A percentile compares a stretch with the other conserved stretches of the same genome.
Conservation (phyloP, 2,888 invertebrate genomes). For the Yponomeuta cagnagella region DNA sequence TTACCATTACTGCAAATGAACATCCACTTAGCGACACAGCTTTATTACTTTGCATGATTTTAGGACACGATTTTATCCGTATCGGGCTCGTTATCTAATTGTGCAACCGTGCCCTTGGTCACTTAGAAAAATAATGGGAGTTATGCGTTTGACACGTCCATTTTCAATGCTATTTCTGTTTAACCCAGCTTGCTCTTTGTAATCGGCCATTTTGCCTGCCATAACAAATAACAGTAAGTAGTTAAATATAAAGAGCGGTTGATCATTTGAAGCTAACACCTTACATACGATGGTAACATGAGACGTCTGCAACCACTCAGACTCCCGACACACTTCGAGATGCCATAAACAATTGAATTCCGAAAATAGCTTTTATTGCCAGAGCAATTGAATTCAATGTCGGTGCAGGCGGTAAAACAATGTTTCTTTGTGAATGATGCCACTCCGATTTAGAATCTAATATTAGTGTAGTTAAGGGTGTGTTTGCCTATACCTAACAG, state of each 20-base stretch:
- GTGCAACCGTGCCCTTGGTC: not conserved
- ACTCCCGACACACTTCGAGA: constrained; percentile 50
- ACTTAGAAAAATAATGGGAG: not conserved
- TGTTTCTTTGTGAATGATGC: constrained; percentile 39
- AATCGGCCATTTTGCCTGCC: constrained; percentile 10
- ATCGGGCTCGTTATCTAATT: not conserved
- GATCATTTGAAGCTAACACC: constrained; percentile 49
- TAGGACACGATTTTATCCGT: not conserved
- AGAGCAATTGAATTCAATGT: constrained; percentile 65
- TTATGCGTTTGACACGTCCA: not conserved
- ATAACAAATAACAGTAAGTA: constrained; percentile 18
- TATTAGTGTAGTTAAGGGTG: constrained; percentile 33
- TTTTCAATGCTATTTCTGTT: constrained; percentile 4
- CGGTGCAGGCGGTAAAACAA: constrained; percentile 43
- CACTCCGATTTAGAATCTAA: constrained; percentile 42
- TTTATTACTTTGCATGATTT: not conserved
- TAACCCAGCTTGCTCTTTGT: not conserved
- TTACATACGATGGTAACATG: constrained; percentile 53
- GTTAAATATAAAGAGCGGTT: constrained; percentile 44
- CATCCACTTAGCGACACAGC: not conserved
- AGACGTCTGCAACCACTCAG: constrained; percentile 56
- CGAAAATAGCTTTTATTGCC: constrained; percentile 64
- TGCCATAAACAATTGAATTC: constrained; percentile 57
- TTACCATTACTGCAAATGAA: not conserved
- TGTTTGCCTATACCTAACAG: constrained; percentile 27